Base-by-base conservation (phyloP, 2,113 vertebrate species). In the Dipodomys stephensi region DNA sequence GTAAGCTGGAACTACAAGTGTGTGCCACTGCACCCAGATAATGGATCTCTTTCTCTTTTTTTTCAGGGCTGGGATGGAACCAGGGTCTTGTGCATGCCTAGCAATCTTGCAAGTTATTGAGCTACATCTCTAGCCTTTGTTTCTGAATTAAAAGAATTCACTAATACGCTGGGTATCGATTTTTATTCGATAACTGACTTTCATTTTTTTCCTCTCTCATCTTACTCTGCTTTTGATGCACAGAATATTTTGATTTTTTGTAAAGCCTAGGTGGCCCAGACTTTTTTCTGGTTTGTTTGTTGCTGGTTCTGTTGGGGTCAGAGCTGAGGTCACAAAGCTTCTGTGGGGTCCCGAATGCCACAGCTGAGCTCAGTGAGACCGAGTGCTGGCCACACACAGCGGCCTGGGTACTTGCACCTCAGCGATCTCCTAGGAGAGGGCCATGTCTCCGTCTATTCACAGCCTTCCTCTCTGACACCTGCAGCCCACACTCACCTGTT, bases 371-470 rank as follows among this genome's bases (percentile, higher is more conserved):
- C 65, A 69, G 8, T 1, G 22, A 65, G 77, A n/a, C 30, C 35
- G 10, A 12, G 46, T 7, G 30, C 10, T 49, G 71, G 39, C 65
- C 28, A 4, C 35, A 4, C 39, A 35, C 4, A 81, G 85, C 62
- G 23, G 46, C 39, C 25, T 4, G 72, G 23, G 20, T 18, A 10
- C 15, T 5, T n/a, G 20, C 19, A 18, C 9, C 1, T 7, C 1
- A 3, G 27, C 3, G 10, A 27, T 10, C 10, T 13, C 49, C 27
- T 4, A 0, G 2, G 39, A 30, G 8, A 44, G 1, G 27, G 32
- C 44, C 3, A 6, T 7, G 2, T 67, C 44, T 62, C 44, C 49
- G 12, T 79, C 57, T 62, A 30, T 35, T 60, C 32, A 25, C 7
- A 57, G 53, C 9, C 4, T 15, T 30, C 25, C 65, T 10, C 15